Evolutionary conservation across 1,140 invertebrate species (phyloP), one percentile per base, ranked within the genome.

Genomic region (Zaprionus nigranus): DNA sequence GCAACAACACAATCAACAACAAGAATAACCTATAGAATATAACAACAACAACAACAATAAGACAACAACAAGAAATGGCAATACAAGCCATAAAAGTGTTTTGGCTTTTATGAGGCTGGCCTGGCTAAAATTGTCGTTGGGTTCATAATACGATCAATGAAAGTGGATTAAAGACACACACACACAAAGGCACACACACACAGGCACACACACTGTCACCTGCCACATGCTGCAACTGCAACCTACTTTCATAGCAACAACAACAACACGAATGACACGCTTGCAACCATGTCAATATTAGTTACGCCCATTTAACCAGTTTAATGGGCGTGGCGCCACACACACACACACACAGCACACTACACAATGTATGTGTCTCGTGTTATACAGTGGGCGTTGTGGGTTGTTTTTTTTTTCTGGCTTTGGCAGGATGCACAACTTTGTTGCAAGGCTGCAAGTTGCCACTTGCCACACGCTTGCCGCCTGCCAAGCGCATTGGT

Each of bases 11-110:
- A 46, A 7, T 9, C 30, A 58, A 34, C 11, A 36, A 46, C 13
- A 20, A 46, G n/a, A 20, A 30, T 2, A 51, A 22, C 6, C 3
- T 51, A 22, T 51, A 20, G 46, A 49, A 12, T 9, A 46, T 1
- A 43, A 43, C 40, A n/a, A 43, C 40, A 43, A n/a, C 40, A 43
- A n/a, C 43, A 38, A 56, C 3, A 66, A 58, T n/a, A n/a, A n/a
- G n/a, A n/a, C 40, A 43, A n/a, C 43, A 38, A 56, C 3, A 66
- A 58, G 51, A 53, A 62, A 69, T 75, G 24, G 20, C 61, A 54
- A 36, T 61, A 77, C 57, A 86, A 86, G 86, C 83, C 83, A 87
- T 86, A 87, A 87, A 87, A 87, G 83, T 87, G 73, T 87, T 78
- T 65, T 74, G 74, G 63, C 40, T 83, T 75, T 72, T 34, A 51